These are phyloP conservation scores for Margaritifera margaritifera DNA, from an alignment of 2,888 invertebrate species.

Conservation along the genomic window DNA sequence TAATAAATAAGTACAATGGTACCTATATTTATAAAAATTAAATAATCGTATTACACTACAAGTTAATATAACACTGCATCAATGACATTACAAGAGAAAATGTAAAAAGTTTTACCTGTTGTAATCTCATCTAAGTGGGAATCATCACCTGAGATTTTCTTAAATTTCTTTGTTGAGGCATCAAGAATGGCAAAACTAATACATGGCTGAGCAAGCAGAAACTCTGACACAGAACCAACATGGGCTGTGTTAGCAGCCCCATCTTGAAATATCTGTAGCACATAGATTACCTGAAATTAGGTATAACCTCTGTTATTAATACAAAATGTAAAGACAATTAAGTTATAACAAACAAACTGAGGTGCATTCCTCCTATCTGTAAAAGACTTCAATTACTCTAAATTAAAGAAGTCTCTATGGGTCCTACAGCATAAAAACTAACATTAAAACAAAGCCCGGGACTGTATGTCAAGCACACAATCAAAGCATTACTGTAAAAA, in stretches of 20 bases:
- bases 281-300: constrained; percentile 80
- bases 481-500: too few relatives aligned
- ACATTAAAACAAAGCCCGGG: too few relatives aligned
- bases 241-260: constrained; percentile 59
- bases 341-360: too few relatives aligned
- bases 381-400: too few relatives aligned
- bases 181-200: constrained; percentile 91
- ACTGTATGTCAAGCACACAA: too few relatives aligned
- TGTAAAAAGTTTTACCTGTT: constrained; percentile 56
- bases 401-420: too few relatives aligned
- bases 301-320: background rate
- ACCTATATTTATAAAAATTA: background rate
- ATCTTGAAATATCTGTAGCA: constrained; percentile 80
- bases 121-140: constrained; percentile 67
- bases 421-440: too few relatives aligned
- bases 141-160: constrained; percentile 55
- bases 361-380: too few relatives aligned
- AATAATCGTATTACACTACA: background rate
- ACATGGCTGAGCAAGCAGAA: constrained; percentile 88
- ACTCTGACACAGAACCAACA: constrained; percentile 82
- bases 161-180: constrained; percentile 74
- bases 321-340: too few relatives aligned
- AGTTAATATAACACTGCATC: background rate
- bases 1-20: too few relatives aligned
- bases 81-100: background rate